Conservation (phyloP, 2,888 invertebrate genomes). For the Phyllotreta cruciferae region DNA sequence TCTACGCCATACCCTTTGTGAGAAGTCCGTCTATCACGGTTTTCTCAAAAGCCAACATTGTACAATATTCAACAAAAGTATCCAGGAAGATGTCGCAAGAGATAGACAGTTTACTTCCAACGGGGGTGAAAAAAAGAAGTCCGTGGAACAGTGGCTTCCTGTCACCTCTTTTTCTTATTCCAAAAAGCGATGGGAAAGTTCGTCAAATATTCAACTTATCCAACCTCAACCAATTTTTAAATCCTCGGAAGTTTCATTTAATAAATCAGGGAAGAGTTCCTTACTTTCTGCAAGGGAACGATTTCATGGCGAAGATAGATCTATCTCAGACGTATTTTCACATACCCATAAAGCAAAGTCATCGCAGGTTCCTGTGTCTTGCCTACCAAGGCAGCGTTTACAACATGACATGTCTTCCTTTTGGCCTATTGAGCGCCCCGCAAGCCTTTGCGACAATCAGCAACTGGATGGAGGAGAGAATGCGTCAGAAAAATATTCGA, state of each 20-base stretch:
- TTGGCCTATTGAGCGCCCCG: conserved; percentile 38
- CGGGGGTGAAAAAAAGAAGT: conserved; percentile 27
- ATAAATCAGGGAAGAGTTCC: no score
- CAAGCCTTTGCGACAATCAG: no score
- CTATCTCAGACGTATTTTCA: no score
- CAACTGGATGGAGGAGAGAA: conserved; percentile 23
- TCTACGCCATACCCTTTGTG: conserved; percentile 35
- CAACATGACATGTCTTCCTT: conserved; percentile 38
- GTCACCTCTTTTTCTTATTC: no score
- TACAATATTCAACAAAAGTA: conserved; percentile 20
- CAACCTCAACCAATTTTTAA: no score
- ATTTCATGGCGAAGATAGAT: no score
- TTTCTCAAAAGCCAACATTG: neutral
- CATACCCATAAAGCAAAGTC: conserved; percentile 30
- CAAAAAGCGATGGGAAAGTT: no score
- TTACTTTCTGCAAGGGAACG: no score
- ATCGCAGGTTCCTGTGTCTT: conserved; percentile 34
- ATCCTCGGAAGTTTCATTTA: no score
- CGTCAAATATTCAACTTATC: no score
- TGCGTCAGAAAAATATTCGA: conserved; percentile 29
- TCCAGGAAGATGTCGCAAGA: conserved; percentile 18
- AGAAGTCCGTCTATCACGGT: conserved; percentile 22
- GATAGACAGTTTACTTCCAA: conserved; percentile 26
- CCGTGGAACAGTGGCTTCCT: no score
- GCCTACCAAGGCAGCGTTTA: conserved; percentile 25